These are phyloP conservation scores for Oreonectes daqikongensis DNA, from an alignment of 2,797 vertebrate genomes.

Conservation along the genomic window DNA sequence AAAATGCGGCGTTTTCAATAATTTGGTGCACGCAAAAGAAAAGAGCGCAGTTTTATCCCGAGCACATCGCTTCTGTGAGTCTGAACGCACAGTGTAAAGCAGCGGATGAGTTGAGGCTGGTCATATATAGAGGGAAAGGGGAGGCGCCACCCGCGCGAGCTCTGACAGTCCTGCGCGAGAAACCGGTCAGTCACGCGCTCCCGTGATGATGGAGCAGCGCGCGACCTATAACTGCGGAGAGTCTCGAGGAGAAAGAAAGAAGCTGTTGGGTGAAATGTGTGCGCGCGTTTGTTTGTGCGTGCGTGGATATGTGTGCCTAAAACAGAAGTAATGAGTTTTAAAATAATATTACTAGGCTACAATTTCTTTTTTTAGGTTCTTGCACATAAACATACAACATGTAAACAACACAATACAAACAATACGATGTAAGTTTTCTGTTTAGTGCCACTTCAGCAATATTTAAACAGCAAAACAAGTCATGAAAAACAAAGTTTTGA, in stretches of 20 bases:
- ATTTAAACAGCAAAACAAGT: no score
- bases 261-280: conserved; percentile 2
- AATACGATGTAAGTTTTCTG: not conserved
- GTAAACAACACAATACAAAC: not conserved
- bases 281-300: not conserved
- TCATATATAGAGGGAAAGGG: conserved; percentile 79
- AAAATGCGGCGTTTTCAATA: conserved; percentile 11
- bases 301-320: conserved; percentile 1
- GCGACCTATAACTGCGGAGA: conserved; percentile 66
- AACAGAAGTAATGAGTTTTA: not conserved
- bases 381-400: no score
- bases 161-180: conserved; percentile 74
- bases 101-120: conserved; percentile 68
- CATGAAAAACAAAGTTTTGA: no score
- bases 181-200: conserved; percentile 77
- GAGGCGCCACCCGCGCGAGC: conserved; percentile 76
- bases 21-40: conserved; percentile 38
- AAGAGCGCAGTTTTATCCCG: conserved; percentile 58
- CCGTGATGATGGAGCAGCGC: conserved; percentile 72
- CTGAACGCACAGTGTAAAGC: conserved; percentile 69
- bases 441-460: no score
- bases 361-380: no score
- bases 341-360: not conserved
- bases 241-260: conserved; percentile 44
- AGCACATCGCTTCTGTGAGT: conserved; percentile 67